Conservation (phyloP, 1,140 invertebrate genomes). For the Penaeus chinensis region DNA sequence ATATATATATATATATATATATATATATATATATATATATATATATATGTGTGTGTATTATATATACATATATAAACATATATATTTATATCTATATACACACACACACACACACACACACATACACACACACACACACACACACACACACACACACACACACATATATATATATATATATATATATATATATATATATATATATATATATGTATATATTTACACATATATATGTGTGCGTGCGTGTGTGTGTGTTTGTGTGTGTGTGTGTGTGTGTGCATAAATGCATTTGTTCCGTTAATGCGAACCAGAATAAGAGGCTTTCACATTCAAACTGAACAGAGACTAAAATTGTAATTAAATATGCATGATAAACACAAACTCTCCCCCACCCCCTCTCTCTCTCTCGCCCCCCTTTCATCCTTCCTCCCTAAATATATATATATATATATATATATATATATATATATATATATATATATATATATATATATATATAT, state of each 20-base stretch:
- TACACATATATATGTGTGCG: background rate
- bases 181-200: constrained; percentile 13
- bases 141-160: constrained; percentile 1
- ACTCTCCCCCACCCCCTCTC: background rate
- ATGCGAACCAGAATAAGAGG: too few relatives aligned
- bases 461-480: too few relatives aligned
- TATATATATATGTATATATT: background rate
- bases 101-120: background rate
- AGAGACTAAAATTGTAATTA: too few relatives aligned
- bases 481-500: too few relatives aligned
- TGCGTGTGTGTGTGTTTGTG: background rate
- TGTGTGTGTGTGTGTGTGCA: constrained; percentile 13
- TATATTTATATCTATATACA: background rate
- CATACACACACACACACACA: background rate
- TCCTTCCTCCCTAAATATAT: too few relatives aligned
- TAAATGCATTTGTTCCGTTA: background rate
- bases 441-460: too few relatives aligned
- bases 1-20: constrained; percentile 11
- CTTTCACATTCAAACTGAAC: too few relatives aligned
- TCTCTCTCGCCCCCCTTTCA: constrained; percentile 25
- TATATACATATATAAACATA: constrained; percentile 38
- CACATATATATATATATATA: constrained; percentile 14
- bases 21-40: constrained; percentile 7
- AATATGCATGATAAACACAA: too few relatives aligned
- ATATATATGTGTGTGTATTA: background rate